Conservation (phyloP, 1,140 invertebrate species). For the Zaprionus camerounensis region DNA sequence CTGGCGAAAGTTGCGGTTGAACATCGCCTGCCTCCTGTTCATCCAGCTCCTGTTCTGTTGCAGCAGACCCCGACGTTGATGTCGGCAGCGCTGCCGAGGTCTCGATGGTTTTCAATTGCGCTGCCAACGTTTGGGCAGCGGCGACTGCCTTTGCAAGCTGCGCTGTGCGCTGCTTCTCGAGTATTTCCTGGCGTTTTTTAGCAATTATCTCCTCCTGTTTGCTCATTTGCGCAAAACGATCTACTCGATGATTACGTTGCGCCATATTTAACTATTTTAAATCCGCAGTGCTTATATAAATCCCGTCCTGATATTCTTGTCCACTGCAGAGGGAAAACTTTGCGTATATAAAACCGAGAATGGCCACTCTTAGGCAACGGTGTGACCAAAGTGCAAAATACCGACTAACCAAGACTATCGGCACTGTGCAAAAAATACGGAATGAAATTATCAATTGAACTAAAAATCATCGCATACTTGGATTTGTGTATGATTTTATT, state of each 20-base stretch:
- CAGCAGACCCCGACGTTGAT: neutral
- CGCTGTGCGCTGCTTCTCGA: conserved; percentile 87
- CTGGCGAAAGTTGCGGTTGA: conserved; percentile 1
- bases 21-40: conserved; percentile 41
- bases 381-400: conserved; percentile 15
- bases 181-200: conserved; percentile 90
- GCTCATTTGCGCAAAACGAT: conserved; percentile 85
- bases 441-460: neutral
- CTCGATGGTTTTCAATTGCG: conserved; percentile 67
- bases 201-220: conserved; percentile 91
- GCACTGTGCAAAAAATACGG: conserved; percentile 4
- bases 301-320: conserved; percentile 16
- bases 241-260: conserved; percentile 75
- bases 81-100: conserved; percentile 17
- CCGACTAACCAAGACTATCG: neutral
- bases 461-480: conserved; percentile 11
- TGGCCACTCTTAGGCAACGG: conserved; percentile 23
- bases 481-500: conserved; percentile 48
- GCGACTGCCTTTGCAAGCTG: conserved; percentile 85
- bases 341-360: conserved; percentile 26
- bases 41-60: conserved; percentile 33
- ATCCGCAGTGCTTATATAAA: conserved; percentile 43
- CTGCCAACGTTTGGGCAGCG: conserved; percentile 70
- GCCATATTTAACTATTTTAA: conserved; percentile 58
- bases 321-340: conserved; percentile 36